Conservation (phyloP, 2,797 vertebrate species). For the Adrianichthys oophorus region DNA sequence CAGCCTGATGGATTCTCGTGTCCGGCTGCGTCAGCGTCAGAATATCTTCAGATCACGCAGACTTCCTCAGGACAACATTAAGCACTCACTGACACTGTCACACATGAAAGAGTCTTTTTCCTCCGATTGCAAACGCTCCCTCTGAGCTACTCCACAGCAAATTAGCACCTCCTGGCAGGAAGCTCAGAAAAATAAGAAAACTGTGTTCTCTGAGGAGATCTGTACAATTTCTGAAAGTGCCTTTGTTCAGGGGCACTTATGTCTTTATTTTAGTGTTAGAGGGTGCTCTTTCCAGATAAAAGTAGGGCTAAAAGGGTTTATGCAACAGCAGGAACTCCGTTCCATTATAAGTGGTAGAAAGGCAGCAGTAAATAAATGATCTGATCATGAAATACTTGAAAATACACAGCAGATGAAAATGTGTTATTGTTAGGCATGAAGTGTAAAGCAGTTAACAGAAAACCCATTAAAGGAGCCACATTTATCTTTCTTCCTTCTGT, state of each 20-base stretch:
- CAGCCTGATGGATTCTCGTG: slow-evolving; percentile 9
- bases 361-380: too few species aligned
- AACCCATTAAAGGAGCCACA: too few species aligned
- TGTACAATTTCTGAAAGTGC: slow-evolving; percentile 9
- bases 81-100: slow-evolving; percentile 39
- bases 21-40: slow-evolving; percentile 36
- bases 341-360: not conserved
- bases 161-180: slow-evolving; percentile 13
- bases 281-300: not conserved
- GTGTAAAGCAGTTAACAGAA: too few species aligned
- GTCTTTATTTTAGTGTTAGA: not conserved
- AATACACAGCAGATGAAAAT: too few species aligned
- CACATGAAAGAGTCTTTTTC: slow-evolving; percentile 26
- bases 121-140: slow-evolving; percentile 11
- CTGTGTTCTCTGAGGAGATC: slow-evolving; percentile 10
- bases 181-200: slow-evolving; percentile 9
- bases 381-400: not conserved
- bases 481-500: too few species aligned
- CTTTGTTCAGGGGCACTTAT: slow-evolving; percentile 4
- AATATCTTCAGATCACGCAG: slow-evolving; percentile 23
- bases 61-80: slow-evolving; percentile 28
- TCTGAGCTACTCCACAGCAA: slow-evolving; percentile 20
- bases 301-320: not conserved
- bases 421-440: too few species aligned
- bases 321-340: too few species aligned